Percentiles rank a stretch among this genome's conserved stretches.
These are phyloP conservation scores for Sphaerodactylus townsendi DNA, from an alignment of 2,113 vertebrate genomes.

Conservation along the genomic window DNA sequence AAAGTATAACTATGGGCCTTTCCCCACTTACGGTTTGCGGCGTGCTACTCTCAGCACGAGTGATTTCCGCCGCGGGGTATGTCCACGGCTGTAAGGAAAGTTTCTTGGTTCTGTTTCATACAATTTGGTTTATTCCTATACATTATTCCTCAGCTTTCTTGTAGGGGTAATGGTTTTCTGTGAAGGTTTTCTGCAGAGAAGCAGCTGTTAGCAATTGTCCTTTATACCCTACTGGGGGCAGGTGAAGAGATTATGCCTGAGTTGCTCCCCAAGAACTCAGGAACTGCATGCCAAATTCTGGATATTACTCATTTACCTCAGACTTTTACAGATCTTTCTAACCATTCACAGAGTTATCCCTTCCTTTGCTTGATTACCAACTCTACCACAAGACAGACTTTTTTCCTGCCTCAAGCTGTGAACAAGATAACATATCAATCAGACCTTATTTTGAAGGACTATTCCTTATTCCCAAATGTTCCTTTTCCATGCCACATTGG, in stretches of 20 bases:
- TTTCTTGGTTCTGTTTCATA: neutral
- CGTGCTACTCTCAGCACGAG: too few species aligned
- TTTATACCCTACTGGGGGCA: too few species aligned
- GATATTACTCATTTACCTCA: neutral
- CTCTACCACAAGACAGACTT: neutral
- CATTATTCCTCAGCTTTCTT: neutral
- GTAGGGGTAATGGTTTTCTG: neutral
- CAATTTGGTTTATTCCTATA: neutral
- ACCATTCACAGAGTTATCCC: neutral
- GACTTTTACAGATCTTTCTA: neutral
- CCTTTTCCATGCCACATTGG: neutral
- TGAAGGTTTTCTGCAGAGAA: too few species aligned
- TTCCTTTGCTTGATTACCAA: too few species aligned
- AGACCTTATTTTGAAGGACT: too few species aligned
- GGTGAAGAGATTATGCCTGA: neutral
- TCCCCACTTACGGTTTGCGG: too few species aligned
- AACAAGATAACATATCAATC: neutral
- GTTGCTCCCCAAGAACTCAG: neutral
- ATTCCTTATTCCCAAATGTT: neutral
- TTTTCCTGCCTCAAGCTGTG: neutral
- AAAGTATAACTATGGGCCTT: neutral
- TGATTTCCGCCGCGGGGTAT: too few species aligned
- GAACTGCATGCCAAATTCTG: neutral
- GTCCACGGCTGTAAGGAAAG: neutral
- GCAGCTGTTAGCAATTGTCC: too few species aligned